Evolutionary conservation across 2,797 vertebrate genomes (phyloP), one percentile per base, ranked within the genome.

Genomic region (Sebastes oblongus): DNA sequence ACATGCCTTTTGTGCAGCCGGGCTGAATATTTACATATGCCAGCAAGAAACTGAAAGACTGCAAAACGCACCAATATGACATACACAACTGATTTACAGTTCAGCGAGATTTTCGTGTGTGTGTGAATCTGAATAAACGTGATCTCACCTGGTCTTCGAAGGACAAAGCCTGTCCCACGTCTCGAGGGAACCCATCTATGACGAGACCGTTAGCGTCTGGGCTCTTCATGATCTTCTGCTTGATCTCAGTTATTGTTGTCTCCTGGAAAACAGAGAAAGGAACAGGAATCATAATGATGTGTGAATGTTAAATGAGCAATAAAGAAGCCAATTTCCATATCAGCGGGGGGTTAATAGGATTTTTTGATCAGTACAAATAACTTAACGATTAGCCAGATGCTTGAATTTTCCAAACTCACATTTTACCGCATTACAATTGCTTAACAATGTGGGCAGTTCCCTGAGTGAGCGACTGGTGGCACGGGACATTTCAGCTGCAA

Each of bases 221-320:
- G 80, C 98, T 97, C 91, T 99, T 98, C 98, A 99, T 99, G 82
- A 99, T 93, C 91, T 96, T 98, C 93, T 99, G 98, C 91, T 99
- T 99, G 93, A 99, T 99, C 92, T 99, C 98, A 6, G 98, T 99
- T 89, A 99, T 99, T 36, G 98, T 99, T 9, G 98, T 99, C 93
- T 99, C 98, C 98, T 99, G 92, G 74, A 74, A 89, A 36, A 81
- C 14, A 92, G 27, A 3, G 5, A 80, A 70, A 84, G 8, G 12
- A 65, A 39, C 50, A 56, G 30, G 29, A 67, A 56, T 61, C 10
- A 55, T 50, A 20, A 29, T 56, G 22, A 39, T 36, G 54, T 71
- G 12, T 39, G 58, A 59, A 76, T 29, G 7, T 69, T 16, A 65
- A 30, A 74, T 56, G 11, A 66, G 54, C 42, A 61, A 69, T 32